Evolutionary conservation across 2,113 vertebrate genomes (phyloP).

Genomic region (Eublepharis macularius): DNA sequence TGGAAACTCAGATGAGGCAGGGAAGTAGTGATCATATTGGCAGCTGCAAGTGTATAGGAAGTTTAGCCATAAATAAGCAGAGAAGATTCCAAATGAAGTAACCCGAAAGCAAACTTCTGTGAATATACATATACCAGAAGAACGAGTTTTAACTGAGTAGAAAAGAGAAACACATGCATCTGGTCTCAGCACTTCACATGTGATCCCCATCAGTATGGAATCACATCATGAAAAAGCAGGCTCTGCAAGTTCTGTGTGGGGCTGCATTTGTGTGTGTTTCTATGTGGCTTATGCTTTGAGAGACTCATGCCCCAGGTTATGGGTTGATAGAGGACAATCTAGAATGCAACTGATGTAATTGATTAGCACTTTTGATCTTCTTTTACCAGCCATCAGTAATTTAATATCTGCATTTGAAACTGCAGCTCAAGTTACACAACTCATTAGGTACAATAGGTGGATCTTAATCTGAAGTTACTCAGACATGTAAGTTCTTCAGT

Average conservation of each 20-base stretch:
- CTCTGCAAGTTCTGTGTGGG: neutral
- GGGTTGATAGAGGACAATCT: neutral
- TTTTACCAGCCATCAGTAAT: neutral
- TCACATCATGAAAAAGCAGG: neutral
- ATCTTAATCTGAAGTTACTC: neutral
- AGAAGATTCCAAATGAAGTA: neutral
- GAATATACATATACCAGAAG: no score
- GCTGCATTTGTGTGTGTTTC: neutral
- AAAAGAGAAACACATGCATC: no score
- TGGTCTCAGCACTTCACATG: neutral
- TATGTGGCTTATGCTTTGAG: neutral
- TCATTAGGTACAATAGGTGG: neutral
- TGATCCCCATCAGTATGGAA: neutral
- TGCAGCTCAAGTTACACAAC: neutral
- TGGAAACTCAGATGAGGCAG: neutral
- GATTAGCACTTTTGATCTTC: neutral
- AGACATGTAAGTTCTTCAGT: neutral
- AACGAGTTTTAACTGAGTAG: no score
- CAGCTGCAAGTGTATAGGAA: neutral
- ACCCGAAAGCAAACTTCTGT: no score
- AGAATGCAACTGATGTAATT: neutral
- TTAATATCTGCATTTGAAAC: neutral
- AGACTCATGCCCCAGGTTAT: neutral
- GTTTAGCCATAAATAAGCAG: neutral
- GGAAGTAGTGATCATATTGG: neutral